phyloP scores from a whole-genome alignment of 1,140 invertebrate species.

The Aleiodes sp. region DNA sequence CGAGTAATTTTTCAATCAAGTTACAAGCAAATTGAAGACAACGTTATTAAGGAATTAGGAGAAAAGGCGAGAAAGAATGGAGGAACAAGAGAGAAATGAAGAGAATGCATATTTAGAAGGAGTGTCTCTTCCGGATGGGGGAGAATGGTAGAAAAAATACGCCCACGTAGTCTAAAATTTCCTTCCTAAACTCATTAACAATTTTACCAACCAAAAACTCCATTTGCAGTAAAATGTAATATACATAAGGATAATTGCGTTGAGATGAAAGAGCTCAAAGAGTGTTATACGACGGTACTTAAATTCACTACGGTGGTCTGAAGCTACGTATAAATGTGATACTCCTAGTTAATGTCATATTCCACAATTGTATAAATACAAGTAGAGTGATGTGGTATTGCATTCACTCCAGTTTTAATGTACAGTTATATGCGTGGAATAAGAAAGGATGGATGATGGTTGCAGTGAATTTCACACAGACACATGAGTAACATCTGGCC shows the following conservation, averaged over 20 bases:
- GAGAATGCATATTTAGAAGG: not conserved
- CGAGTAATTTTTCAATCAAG: no score
- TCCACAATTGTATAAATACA: conserved; percentile 1
- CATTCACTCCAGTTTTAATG: not conserved
- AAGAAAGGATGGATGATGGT: not conserved
- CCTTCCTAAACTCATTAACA: conserved; percentile 10
- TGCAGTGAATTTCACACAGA: no score
- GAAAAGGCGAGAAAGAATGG: no score
- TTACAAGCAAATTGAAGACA: no score
- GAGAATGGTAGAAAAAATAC: not conserved
- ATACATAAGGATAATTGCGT: conserved; percentile 1
- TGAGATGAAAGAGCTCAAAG: conserved; percentile 7
- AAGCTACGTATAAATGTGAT: conserved; percentile 1
- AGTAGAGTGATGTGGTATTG: conserved; percentile 3
- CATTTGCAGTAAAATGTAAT: not conserved
- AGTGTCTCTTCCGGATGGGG: not conserved
- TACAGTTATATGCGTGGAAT: not conserved
- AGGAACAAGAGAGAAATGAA: not conserved
- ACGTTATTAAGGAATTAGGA: no score
- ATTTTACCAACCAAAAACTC: not conserved
- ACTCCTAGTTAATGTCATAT: not conserved
- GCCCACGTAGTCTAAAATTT: not conserved
- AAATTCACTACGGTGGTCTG: not conserved
- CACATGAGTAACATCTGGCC: conserved; percentile 3
- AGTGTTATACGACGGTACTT: conserved; percentile 12